Evolutionary conservation across 1,140 invertebrate species (phyloP), one percentile per base, ranked within the genome.

Genomic region (Heliconius himera): DNA sequence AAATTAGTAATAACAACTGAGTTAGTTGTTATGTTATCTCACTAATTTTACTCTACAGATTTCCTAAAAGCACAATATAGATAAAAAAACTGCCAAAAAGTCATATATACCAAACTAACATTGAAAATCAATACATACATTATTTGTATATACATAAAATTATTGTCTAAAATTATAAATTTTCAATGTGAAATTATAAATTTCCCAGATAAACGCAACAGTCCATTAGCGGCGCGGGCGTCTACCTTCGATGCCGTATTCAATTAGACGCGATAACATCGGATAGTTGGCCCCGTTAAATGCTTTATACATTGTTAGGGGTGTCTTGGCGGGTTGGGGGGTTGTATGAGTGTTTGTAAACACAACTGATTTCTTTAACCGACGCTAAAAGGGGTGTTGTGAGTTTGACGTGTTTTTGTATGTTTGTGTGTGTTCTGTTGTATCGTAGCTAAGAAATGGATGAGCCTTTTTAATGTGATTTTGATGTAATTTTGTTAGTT

Each of bases 211-310:
- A 77, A 71, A 41, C n/a, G 60, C 56, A 60, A 41, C 33, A 71
- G 70, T 71, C 82, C 84, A 87, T 85, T 87, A 87, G 84, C 70
- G 76, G 79, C 49, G 49, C 49, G 49, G 18, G 49, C 70, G 66
- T 66, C 80, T 81, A 86, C 83, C 85, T 84, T 41, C 81, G 84
- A 84, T 85, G 83, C 75, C 41, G 76, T 84, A 88, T 89, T 89
- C 86, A 89, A 89, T 87, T 89, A 89, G 82, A 80, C 41, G 20
- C 49, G 70, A 78, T 78, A 78, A 16, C 71, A 78, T 78, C 76
- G 70, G 76, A 78, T 78, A 78, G 76, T 78, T 78, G 76, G 60
- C 60, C 60, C 70, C 36, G 70, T 72, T 72, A 72, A 72, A 72
- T 72, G 70, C 70, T 72, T 72, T 72, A 72, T 78, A 72, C 76